A percentile compares a stretch with the other conserved stretches of the same genome.
phyloP scores from a whole-genome alignment of 2,888 invertebrate species.

The Pseudococcus jackbeardsleyi region DNA sequence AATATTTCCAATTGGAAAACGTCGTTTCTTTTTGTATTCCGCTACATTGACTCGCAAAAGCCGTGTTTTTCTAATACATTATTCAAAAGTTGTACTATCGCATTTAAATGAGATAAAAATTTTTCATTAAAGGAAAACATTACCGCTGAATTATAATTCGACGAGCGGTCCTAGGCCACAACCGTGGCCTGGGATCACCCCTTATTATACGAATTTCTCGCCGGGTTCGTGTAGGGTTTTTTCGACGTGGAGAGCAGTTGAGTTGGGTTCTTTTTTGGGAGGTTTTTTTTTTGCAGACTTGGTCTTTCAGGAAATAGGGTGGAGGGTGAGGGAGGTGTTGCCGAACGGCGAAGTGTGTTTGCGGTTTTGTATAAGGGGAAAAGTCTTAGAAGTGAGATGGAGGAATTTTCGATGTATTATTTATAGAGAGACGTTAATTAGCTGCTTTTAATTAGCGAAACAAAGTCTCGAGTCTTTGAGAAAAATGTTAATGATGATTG shows the following conservation, averaged over 20 bases:
- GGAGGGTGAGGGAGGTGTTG: background rate
- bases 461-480: background rate
- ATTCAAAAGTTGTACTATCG: slow-evolving; percentile 59
- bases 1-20: slow-evolving; percentile 59
- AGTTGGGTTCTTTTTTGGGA: background rate
- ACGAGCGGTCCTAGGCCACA: background rate
- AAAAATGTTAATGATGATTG: background rate
- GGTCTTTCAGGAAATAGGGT: background rate
- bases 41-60: slow-evolving; percentile 58
- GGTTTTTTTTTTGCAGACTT: background rate
- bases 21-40: slow-evolving; percentile 62
- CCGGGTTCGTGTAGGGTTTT: background rate
- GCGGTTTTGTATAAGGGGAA: background rate
- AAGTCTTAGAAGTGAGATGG: background rate
- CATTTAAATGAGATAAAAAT: slow-evolving; percentile 58
- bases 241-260: background rate
- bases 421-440: background rate
- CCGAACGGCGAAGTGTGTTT: background rate
- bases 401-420: background rate
- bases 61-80: slow-evolving; percentile 61
- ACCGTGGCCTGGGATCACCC: background rate
- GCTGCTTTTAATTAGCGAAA: slow-evolving; percentile 15
- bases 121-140: slow-evolving; percentile 44
- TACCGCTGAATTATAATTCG: slow-evolving; percentile 35
- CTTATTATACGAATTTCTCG: background rate